Percentiles rank a stretch among this genome's conserved stretches.
These are phyloP conservation scores for Acleris literana DNA, from an alignment of 2,888 invertebrate species.

Conservation along the genomic window DNA sequence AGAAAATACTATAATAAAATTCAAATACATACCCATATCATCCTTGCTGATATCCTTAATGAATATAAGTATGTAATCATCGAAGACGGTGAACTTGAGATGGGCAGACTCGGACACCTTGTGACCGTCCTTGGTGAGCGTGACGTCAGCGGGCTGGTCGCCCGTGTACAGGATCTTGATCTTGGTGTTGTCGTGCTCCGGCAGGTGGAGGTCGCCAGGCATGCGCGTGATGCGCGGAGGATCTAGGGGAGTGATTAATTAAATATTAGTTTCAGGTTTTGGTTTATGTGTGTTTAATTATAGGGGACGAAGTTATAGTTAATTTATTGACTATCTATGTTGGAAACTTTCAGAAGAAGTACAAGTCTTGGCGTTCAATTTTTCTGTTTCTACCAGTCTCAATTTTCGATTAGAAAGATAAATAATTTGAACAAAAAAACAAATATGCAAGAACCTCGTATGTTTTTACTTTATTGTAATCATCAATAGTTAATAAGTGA, in stretches of 20 bases:
- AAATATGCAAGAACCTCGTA: no score
- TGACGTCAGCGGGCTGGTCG: constrained; percentile 96
- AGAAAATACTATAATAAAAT: no score
- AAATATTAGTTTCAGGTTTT: background rate
- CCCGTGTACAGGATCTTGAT: constrained; percentile 98
- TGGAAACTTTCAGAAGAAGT: no score
- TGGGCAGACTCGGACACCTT: constrained; percentile 89
- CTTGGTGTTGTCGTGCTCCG: constrained; percentile 98
- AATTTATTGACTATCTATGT: no score
- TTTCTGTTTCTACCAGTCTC: no score
- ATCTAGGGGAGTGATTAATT: constrained; percentile 71
- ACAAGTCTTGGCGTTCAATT: no score
- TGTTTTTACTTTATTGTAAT: no score
- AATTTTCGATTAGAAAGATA: no score
- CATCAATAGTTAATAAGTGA: no score
- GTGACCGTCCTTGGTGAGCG: constrained; percentile 92
- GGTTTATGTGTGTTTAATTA: no score
- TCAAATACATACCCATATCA: constrained; percentile 92
- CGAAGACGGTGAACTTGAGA: constrained; percentile 95
- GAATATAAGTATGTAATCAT: constrained; percentile 98
- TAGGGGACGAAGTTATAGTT: no score
- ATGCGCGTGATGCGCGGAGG: constrained; percentile 96
- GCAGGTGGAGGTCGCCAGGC: constrained; percentile 94
- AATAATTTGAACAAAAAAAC: no score
- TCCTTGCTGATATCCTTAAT: constrained; percentile 95